Base-by-base conservation (phyloP, 2,113 vertebrate species). In the Sylvilagus bachmani region DNA sequence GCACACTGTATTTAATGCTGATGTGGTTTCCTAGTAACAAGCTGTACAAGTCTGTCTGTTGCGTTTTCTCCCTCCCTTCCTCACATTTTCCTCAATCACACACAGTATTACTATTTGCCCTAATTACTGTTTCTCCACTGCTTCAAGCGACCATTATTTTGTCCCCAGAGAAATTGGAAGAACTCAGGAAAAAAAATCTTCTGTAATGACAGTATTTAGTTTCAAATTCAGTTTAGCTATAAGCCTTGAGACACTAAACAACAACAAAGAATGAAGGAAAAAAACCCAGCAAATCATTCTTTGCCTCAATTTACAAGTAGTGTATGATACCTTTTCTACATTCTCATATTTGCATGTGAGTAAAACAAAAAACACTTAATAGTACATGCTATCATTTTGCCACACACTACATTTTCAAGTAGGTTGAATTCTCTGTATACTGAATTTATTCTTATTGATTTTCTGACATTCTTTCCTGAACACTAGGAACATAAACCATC, bases 1-100 rank as follows among this genome's bases (percentile, higher is more conserved):
- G 98, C 97, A 97, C 98, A 98, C 98, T 98, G 98, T 99, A 99
- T 98, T 98, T 98, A 99, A 97, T 97, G 98, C 98, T 98, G 99
- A 99, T 98, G 98, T 98, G 99, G 99, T 99, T 99, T 99, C 99
- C 98, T 99, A 99, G 99, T 99, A 98, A 99, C 99, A 97, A 98
- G 97, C 97, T 95, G 97, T 49, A 98, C 97, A 97, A 82, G 95
- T 97, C 93, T 38, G 95, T 98, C 98, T 98, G 98, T 84, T 97
- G 97, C 92, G n/a, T 79, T 44, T 97, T 96, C 97, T 97, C 85
- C 95, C 97, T 98, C 96, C 98, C 96, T 87, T 95, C 97, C 95
- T 98, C 97, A 97, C 97, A 97, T 91, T 97, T 96, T 96, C 98
- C 91, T 97, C 97, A 96, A 96, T 94, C 98, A 97, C 53, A 93